Conservation (phyloP, 2,797 vertebrate genomes). For the Crenichthys baileyi region DNA sequence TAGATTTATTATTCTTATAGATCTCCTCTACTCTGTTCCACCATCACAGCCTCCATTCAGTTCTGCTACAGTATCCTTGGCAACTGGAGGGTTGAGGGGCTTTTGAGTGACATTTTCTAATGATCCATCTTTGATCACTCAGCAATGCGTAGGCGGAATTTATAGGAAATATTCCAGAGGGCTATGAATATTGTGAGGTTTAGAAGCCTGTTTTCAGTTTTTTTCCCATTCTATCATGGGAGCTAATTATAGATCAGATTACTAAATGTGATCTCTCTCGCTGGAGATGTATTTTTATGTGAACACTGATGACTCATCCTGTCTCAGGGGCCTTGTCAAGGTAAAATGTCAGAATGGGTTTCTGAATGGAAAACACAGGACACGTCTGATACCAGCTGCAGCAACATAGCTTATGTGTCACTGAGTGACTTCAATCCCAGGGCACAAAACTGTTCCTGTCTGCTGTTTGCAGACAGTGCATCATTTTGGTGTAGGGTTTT, state of each 20-base stretch:
- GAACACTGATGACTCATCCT: slow-evolving; percentile 42
- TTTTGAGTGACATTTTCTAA: slow-evolving; percentile 7
- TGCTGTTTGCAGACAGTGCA: background rate
- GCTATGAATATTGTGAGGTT: slow-evolving; percentile 26
- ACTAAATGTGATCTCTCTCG: slow-evolving; percentile 27
- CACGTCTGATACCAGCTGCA: slow-evolving; percentile 12
- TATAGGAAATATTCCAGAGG: slow-evolving; percentile 4
- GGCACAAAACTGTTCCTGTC: background rate
- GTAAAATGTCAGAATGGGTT: slow-evolving; percentile 35
- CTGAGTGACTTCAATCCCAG: background rate
- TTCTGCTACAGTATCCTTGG: slow-evolving; percentile 65
- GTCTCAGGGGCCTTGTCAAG: slow-evolving; percentile 8
- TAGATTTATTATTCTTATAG: slow-evolving; percentile 70
- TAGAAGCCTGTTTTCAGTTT: slow-evolving; percentile 6
- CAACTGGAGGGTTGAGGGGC: slow-evolving; percentile 55
- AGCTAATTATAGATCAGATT: slow-evolving; percentile 56
- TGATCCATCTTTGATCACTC: slow-evolving; percentile 21
- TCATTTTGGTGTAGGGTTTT: background rate
- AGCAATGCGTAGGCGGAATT: slow-evolving; percentile 10
- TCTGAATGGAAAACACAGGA: slow-evolving; percentile 17
- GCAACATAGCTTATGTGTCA: slow-evolving; percentile 19
- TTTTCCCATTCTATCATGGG: slow-evolving; percentile 29
- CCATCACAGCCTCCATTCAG: slow-evolving; percentile 45
- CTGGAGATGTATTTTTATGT: slow-evolving; percentile 11
- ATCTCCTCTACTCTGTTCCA: slow-evolving; percentile 48